These are phyloP conservation scores for Stigmatopora nigra DNA, from an alignment of 2,113 vertebrate genomes.

Conservation along the genomic window DNA sequence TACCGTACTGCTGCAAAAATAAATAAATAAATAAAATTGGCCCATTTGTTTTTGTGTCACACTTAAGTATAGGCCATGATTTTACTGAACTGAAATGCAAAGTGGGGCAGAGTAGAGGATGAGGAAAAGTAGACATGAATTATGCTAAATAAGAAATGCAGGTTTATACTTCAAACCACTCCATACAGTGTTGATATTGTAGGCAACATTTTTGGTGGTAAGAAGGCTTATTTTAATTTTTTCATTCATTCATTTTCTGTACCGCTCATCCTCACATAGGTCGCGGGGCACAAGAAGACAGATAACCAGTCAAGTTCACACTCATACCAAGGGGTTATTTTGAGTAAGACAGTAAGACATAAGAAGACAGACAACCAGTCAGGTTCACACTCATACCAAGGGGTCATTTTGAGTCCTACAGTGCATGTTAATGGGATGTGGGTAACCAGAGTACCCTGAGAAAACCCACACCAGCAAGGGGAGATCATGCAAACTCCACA, in stretches of 20 bases:
- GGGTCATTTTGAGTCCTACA: too few relatives aligned
- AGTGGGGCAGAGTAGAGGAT: conserved; percentile 1
- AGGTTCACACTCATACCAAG: neutral
- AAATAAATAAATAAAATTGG: neutral
- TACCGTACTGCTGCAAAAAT: neutral
- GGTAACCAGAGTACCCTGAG: too few relatives aligned
- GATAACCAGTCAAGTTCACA: too few relatives aligned
- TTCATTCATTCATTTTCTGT: neutral
- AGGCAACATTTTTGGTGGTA: neutral
- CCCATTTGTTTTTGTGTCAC: neutral
- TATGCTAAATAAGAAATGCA: neutral
- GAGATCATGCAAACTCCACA: too few relatives aligned
- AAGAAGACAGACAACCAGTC: too few relatives aligned
- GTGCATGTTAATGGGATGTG: too few relatives aligned
- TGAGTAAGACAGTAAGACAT: too few relatives aligned
- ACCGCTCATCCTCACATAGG: too few relatives aligned
- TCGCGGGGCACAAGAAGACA: too few relatives aligned
- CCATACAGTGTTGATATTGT: neutral
- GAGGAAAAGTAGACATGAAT: neutral
- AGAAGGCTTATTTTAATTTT: neutral
- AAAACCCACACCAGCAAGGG: too few relatives aligned
- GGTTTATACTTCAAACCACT: neutral
- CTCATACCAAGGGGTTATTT: neutral
- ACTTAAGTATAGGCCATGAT: neutral
- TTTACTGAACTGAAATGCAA: neutral